phyloP scores from a whole-genome alignment of 2,797 vertebrate species.

The Pseudomugil tenellus region DNA sequence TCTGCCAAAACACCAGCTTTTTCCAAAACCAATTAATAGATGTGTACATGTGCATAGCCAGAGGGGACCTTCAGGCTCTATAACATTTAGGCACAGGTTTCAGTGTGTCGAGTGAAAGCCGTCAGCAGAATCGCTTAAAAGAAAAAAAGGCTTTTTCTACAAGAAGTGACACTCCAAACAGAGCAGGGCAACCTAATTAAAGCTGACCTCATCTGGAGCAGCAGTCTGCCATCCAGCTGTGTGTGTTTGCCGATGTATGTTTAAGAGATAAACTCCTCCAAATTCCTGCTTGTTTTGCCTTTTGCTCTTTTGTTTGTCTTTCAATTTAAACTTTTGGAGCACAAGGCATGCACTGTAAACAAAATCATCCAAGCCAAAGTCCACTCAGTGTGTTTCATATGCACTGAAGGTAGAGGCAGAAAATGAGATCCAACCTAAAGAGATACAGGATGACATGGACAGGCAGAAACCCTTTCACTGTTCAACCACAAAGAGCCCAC shows the following conservation, averaged over 20 bases:
- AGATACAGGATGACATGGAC: slow-evolving; percentile 41
- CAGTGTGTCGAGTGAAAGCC: slow-evolving; percentile 57
- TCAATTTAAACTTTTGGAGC: slow-evolving; percentile 43
- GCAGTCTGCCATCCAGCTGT: slow-evolving; percentile 80
- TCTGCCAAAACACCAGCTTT: slow-evolving; percentile 41
- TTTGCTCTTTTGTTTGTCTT: slow-evolving; percentile 55
- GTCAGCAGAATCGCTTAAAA: slow-evolving; percentile 71
- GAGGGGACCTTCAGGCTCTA: slow-evolving; percentile 52
- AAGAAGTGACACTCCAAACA: slow-evolving; percentile 81
- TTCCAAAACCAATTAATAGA: slow-evolving; percentile 39
- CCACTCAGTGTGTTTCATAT: slow-evolving; percentile 30
- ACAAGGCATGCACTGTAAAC: slow-evolving; percentile 39
- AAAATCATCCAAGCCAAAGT: slow-evolving; percentile 36
- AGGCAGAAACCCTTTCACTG: slow-evolving; percentile 39
- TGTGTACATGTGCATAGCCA: slow-evolving; percentile 38
- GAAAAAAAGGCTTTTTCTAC: slow-evolving; percentile 75
- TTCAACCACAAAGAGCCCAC: slow-evolving; percentile 59
- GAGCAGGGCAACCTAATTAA: slow-evolving; percentile 79
- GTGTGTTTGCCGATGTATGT: slow-evolving; percentile 43
- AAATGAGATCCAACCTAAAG: slow-evolving; percentile 53
- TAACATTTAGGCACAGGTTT: slow-evolving; percentile 67
- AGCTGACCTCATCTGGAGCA: slow-evolving; percentile 84
- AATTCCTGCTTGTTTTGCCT: slow-evolving; percentile 63
- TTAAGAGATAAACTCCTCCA: slow-evolving; percentile 44
- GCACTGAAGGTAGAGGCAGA: slow-evolving; percentile 44